Percentiles rank a stretch among this genome's conserved stretches.
phyloP scores from a whole-genome alignment of 2,797 vertebrate genomes.

The Lithobates pipiens region DNA sequence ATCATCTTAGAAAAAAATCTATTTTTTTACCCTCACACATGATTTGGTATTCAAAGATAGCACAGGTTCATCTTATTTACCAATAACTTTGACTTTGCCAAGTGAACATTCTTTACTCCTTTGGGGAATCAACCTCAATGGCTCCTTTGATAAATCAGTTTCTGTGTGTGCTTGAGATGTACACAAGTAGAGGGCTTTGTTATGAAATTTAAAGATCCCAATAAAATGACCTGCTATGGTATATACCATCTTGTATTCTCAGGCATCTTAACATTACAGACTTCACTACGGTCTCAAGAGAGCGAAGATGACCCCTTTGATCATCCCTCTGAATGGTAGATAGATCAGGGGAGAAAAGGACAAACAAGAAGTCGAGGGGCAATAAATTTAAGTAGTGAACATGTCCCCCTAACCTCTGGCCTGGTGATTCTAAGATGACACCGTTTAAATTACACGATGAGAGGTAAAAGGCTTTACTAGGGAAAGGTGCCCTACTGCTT shows the following conservation, averaged over 20 bases:
- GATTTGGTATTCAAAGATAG: too few species aligned
- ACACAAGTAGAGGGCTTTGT: neutral
- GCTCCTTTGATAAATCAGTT: neutral
- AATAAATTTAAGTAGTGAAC: constrained; percentile 86
- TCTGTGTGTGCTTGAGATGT: too few species aligned
- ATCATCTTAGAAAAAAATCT: too few species aligned
- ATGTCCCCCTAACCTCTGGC: constrained; percentile 88
- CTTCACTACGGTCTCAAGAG: constrained; percentile 55
- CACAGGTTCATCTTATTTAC: neutral
- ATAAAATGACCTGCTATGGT: neutral
- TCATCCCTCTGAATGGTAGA: constrained; percentile 68
- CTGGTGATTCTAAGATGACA: constrained; percentile 77
- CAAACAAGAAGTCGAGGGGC: constrained; percentile 79
- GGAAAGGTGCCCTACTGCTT: constrained; percentile 78
- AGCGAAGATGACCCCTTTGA: constrained; percentile 77
- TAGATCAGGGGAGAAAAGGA: constrained; percentile 59
- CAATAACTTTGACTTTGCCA: neutral
- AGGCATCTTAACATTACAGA: neutral
- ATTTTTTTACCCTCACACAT: too few species aligned
- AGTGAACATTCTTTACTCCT: neutral
- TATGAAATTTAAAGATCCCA: neutral
- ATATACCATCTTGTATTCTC: neutral
- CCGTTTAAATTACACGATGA: constrained; percentile 73
- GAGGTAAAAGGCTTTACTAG: constrained; percentile 72
- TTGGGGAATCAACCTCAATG: neutral